Base-by-base conservation (phyloP, 2,113 vertebrate genomes). In the Pithys albifrons region DNA sequence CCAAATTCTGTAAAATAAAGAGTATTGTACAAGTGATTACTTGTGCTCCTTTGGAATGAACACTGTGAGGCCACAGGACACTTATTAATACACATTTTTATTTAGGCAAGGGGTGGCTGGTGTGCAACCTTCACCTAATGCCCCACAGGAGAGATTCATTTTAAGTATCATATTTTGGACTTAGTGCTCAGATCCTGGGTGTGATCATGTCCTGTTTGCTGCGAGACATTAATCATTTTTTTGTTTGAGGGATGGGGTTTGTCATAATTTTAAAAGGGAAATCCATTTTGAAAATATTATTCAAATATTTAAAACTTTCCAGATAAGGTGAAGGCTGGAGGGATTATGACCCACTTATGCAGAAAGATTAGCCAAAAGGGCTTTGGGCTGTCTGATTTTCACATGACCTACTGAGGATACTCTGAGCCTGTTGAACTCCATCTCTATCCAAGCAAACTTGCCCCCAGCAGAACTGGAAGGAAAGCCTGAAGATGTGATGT, bases 1-100 rank as follows among this genome's bases (percentile, higher is more conserved):
- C 10, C 3, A 46, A 6, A 20, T 67, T 78, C 15, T 66, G 6
- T 64, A 12, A 49, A 4, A 24, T 0, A 31, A 20, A 28, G 41
- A 61, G 17, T 41, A 41, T 10, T 46, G 35, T 24, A 6, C 7
- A 29, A 19, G 12, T 43, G 23, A 29, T n/a, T 73, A 20, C 5
- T 13, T 58, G 4, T 37, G 9, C 8, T 58, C 43, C 15, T 74
- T 17, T 23, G 48, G 27, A 75, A 24, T 51, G 17, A 31, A 17
- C 0, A 0, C 31, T 78, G 15, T 16, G 54, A 80, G n/a, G 31
- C 23, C 66, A n/a, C 28, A 62, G 69, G 31, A 55, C 25, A 23
- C 4, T 59, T 61, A 28, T 1, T 27, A 37, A 59, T 28, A 9
- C 33, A 55, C 10, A 20, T 55, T 55, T 71, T 55, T 18, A 19